Conservation (phyloP, 2,888 invertebrate species). For the Caenorhabditis angaria region DNA sequence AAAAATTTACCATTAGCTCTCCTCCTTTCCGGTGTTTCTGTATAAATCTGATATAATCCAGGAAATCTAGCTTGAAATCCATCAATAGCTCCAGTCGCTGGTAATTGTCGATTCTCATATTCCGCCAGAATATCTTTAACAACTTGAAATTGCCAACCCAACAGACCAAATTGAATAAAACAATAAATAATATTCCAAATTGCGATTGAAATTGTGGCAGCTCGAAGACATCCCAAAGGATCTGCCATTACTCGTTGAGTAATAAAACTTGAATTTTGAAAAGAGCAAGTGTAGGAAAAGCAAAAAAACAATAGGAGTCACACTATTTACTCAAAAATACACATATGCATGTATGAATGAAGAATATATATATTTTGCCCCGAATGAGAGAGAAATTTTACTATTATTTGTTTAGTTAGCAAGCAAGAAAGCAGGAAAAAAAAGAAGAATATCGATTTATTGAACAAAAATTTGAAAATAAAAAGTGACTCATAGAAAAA, state of each 20-base stretch:
- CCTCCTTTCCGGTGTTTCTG: conserved; percentile 68
- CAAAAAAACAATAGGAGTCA: background rate
- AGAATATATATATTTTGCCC: background rate
- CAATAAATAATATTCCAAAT: conserved; percentile 69
- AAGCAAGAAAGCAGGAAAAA: too few species aligned
- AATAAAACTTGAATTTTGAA: background rate
- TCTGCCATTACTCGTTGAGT: conserved; percentile 55
- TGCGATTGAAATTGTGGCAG: conserved; percentile 59
- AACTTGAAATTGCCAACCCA: conserved; percentile 68
- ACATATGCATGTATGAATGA: too few species aligned
- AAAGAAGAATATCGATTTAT: conserved; percentile 1
- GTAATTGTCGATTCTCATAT: conserved; percentile 67
- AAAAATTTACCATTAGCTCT: conserved; percentile 62
- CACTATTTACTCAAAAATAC: background rate
- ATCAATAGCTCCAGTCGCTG: conserved; percentile 63
- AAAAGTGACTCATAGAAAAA: background rate
- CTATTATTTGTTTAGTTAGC: conserved; percentile 1
- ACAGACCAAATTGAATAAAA: conserved; percentile 66
- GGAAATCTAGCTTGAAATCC: conserved; percentile 70
- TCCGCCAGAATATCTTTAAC: conserved; percentile 62
- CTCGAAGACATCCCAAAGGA: conserved; percentile 63
- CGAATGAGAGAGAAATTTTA: background rate
- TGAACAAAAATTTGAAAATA: background rate
- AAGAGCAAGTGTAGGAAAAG: too few species aligned
- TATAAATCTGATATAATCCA: conserved; percentile 67